These are phyloP conservation scores for Acanthaster planci DNA, from an alignment of 35 echinoderm and acorn worm species.

Conservation along the genomic window DNA sequence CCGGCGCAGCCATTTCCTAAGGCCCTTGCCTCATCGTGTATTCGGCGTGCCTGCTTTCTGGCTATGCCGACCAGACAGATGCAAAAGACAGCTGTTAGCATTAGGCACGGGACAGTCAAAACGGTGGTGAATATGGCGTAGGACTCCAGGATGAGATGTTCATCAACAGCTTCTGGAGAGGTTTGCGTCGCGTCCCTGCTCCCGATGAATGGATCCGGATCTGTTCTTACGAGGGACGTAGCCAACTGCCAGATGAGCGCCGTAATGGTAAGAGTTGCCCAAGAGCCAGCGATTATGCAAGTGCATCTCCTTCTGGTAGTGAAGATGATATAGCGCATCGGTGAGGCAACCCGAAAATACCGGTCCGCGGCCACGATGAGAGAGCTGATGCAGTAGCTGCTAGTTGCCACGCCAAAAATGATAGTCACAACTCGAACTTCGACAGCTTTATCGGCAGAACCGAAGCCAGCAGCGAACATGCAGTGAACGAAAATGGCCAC, in stretches of 20 bases:
- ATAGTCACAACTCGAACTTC: not conserved
- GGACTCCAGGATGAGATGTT: not conserved
- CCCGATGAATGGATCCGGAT: too few relatives aligned
- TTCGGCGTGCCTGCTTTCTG: not conserved
- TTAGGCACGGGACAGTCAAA: not conserved
- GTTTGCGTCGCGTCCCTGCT: too few relatives aligned
- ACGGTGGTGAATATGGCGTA: not conserved
- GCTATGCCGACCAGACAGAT: not conserved
- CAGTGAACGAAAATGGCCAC: not conserved
- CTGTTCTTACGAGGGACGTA: too few relatives aligned
- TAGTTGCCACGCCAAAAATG: not conserved
- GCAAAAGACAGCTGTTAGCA: not conserved
- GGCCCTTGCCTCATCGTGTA: not conserved
- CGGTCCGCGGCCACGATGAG: not conserved
- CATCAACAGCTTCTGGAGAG: too few relatives aligned
- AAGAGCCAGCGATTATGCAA: not conserved
- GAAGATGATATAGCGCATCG: not conserved
- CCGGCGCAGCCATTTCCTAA: not conserved
- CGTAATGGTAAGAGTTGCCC: not conserved
- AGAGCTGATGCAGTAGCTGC: not conserved
- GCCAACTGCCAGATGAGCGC: not conserved
- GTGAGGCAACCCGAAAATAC: not conserved
- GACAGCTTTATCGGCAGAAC: not conserved
- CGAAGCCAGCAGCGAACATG: not conserved
- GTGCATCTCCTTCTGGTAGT: not conserved